phyloP scores from a whole-genome alignment of 2,113 vertebrate genomes.

The Taxidea taxus region DNA sequence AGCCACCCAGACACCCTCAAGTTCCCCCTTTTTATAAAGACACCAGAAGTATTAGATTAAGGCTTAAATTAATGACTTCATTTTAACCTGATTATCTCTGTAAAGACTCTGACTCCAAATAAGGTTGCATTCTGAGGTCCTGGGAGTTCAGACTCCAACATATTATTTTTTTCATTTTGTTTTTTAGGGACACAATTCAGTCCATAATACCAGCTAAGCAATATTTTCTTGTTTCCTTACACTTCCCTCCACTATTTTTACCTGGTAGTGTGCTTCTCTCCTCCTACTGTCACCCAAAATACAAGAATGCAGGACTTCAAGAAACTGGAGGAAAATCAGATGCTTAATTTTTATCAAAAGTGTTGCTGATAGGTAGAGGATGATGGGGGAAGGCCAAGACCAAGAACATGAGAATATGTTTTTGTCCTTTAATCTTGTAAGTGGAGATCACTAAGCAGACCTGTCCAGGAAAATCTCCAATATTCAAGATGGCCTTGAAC shows the following conservation, averaged over 20 bases:
- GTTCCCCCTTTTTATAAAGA: neutral
- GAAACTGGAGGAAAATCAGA: neutral
- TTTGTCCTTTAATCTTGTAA: neutral
- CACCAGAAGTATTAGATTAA: neutral
- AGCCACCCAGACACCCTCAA: neutral
- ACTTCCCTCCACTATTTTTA: neutral
- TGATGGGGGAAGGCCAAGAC: neutral
- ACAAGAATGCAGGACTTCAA: neutral
- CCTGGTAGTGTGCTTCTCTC: neutral
- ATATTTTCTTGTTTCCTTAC: neutral
- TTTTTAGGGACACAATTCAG: neutral
- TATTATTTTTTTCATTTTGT: neutral
- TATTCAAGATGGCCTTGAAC: neutral
- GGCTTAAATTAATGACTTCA: neutral
- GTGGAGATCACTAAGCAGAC: neutral
- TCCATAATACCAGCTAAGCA: neutral
- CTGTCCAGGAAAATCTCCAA: neutral
- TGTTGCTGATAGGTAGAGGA: neutral
- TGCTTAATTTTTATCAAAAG: neutral
- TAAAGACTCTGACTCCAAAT: neutral
- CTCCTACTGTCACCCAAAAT: neutral
- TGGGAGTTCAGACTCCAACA: neutral
- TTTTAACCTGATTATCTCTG: neutral
- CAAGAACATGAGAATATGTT: neutral
- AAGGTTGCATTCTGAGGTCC: neutral